A percentile compares a stretch with the other conserved stretches of the same genome.
Evolutionary conservation across 2,113 vertebrate genomes (phyloP).

Genomic region (Chauna torquata): DNA sequence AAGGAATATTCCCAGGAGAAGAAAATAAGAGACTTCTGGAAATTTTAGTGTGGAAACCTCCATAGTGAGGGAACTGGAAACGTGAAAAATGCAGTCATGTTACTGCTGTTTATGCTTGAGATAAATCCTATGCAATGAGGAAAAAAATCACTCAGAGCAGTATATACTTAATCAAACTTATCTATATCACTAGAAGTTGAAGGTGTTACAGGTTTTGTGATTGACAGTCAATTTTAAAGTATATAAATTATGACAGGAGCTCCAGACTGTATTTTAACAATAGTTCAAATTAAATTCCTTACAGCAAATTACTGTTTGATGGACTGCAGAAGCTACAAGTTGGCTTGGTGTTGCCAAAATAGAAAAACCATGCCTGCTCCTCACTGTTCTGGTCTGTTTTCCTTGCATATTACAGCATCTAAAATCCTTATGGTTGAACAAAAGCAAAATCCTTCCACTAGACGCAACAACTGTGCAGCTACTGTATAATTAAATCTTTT

Average conservation of each 20-base stretch:
- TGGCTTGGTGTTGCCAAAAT: not conserved
- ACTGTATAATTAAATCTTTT: conserved; percentile 38
- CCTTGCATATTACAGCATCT: not conserved
- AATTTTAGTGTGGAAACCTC: not conserved
- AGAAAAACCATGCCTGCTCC: not conserved
- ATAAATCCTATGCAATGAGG: not conserved
- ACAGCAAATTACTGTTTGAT: not conserved
- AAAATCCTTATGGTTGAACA: not conserved
- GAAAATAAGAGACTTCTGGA: not conserved
- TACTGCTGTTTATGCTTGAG: not conserved
- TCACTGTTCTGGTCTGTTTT: not conserved
- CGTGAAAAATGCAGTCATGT: not conserved
- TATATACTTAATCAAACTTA: not conserved
- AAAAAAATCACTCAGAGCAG: not conserved
- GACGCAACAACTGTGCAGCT: not conserved
- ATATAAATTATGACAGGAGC: not conserved
- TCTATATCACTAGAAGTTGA: not conserved
- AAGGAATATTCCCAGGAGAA: not conserved
- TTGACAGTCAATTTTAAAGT: not conserved
- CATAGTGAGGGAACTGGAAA: not conserved
- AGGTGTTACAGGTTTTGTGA: not conserved
- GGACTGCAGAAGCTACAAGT: not conserved
- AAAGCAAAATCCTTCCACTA: not conserved
- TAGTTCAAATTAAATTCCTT: not conserved
- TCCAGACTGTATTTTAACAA: not conserved